These are phyloP conservation scores for Poeciliopsis turneri DNA, from an alignment of 2,797 vertebrate species.

Conservation along the genomic window DNA sequence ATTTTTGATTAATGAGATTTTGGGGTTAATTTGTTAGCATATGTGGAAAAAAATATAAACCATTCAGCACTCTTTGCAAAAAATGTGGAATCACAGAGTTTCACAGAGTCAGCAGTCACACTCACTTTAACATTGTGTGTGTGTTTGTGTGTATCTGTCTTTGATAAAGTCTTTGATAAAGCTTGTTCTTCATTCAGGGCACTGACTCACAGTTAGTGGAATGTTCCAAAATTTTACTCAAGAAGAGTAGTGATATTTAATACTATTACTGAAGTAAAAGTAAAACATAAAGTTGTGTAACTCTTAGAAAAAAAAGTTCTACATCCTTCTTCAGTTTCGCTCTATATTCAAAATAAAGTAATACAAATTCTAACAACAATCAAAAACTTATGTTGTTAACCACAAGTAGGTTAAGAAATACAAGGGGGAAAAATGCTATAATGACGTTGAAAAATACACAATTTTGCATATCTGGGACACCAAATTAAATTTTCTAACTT, in stretches of 20 bases:
- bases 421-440: neutral
- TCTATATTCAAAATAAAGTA: neutral
- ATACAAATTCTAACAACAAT: neutral
- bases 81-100: neutral
- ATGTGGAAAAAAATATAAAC: neutral
- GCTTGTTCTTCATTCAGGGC: neutral
- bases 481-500: neutral
- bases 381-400: neutral
- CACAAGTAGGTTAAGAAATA: neutral
- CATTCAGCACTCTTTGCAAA: neutral
- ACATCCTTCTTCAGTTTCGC: neutral
- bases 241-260: neutral
- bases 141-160: neutral
- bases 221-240: neutral
- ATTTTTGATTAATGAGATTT: neutral
- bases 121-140: too few relatives aligned
- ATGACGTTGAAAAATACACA: neutral
- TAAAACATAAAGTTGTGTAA: neutral
- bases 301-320: neutral
- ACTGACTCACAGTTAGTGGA: neutral
- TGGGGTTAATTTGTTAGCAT: neutral
- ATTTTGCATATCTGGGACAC: neutral
- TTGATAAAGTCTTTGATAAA: neutral
- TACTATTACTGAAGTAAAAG: neutral
- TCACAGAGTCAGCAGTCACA: neutral